Percentiles rank a stretch among this genome's conserved stretches.
Conservation (phyloP, 2,113 vertebrate species). For the Pelmatolapia mariae region DNA sequence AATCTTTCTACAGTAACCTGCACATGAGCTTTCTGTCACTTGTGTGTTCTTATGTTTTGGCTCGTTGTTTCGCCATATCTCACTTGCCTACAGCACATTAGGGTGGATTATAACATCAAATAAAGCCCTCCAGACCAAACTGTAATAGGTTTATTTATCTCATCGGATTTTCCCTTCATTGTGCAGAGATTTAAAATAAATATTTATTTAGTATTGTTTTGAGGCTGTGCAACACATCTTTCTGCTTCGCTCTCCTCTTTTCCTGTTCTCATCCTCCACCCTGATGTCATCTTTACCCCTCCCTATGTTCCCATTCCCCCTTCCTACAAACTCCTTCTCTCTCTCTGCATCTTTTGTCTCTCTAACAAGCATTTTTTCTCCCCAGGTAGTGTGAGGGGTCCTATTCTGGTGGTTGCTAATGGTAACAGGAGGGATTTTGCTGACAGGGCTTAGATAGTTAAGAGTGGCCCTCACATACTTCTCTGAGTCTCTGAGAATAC, state of each 20-base stretch:
- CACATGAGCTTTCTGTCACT: background rate
- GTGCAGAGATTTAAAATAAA: background rate
- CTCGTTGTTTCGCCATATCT: background rate
- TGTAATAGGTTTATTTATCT: conserved; percentile 13
- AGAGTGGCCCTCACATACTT: conserved; percentile 19
- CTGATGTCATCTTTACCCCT: background rate
- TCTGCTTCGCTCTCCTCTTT: background rate
- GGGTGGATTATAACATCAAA: conserved; percentile 11
- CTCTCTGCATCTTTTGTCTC: conserved; percentile 7
- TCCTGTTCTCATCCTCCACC: background rate
- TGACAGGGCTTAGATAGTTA: conserved; percentile 48
- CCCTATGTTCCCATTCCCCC: conserved; percentile 7
- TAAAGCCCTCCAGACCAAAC: background rate
- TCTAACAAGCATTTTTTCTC: conserved; percentile 57
- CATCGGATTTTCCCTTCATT: background rate
- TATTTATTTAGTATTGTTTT: background rate
- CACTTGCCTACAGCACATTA: conserved; percentile 1
- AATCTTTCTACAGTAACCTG: background rate
- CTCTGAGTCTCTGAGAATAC: background rate
- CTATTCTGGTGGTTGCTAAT: conserved; percentile 59
- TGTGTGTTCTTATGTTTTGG: background rate
- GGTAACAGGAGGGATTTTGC: conserved; percentile 56
- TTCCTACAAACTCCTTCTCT: background rate
- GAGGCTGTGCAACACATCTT: background rate
- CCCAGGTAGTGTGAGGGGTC: conserved; percentile 29